Evolutionary conservation across 1,140 invertebrate genomes (phyloP).

Genomic region (Ostrea denselamellosa): DNA sequence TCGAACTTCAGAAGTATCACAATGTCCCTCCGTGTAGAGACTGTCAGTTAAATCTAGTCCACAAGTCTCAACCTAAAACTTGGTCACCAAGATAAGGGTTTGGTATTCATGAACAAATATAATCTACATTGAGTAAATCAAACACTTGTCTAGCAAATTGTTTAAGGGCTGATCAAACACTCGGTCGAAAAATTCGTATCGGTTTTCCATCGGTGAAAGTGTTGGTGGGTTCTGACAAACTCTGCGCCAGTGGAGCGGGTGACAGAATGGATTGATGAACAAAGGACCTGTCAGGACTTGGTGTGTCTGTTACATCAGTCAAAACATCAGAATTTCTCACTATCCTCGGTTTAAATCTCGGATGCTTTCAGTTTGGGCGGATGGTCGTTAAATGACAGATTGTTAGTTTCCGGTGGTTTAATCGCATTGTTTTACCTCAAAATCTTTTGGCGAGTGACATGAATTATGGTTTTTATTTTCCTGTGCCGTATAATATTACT

Average conservation of each 20-base stretch:
- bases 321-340: background rate
- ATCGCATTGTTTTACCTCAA: no score
- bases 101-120: slow-evolving; percentile 36
- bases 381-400: background rate
- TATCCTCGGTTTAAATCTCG: background rate
- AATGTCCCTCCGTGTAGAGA: background rate
- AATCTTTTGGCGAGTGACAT: no score
- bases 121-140: slow-evolving; percentile 18
- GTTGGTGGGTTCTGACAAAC: background rate
- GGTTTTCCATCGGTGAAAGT: slow-evolving; percentile 14
- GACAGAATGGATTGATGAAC: background rate
- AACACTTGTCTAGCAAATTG: slow-evolving; percentile 22
- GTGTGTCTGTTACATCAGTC: slow-evolving; percentile 1
- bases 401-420: background rate
- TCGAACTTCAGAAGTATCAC: background rate
- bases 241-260: background rate
- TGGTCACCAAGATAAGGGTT: slow-evolving; percentile 29
- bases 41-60: background rate
- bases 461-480: no score
- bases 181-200: background rate
- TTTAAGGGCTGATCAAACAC: slow-evolving; percentile 34
- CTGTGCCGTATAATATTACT: no score
- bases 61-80: background rate
- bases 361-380: background rate
- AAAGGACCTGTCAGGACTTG: background rate